Percentiles rank a stretch among this genome's conserved stretches.
These are phyloP conservation scores for Apostichopus japonicus DNA, from an alignment of 35 echinoderm and acorn worm genomes.

Conservation along the genomic window DNA sequence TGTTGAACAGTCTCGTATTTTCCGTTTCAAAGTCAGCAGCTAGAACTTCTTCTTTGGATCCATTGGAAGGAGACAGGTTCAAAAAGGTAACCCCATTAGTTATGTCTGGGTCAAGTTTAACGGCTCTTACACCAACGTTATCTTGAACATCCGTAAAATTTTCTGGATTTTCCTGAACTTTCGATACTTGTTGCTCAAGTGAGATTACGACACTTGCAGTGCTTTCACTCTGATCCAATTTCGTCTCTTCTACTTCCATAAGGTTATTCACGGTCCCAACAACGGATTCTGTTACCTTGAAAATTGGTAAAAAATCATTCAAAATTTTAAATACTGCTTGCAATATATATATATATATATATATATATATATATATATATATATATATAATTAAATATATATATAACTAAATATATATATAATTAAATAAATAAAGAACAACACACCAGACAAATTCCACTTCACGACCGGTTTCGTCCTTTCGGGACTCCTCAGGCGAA, in stretches of 20 bases:
- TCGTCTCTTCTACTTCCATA: background rate
- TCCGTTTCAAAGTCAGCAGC: background rate
- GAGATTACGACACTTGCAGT: background rate
- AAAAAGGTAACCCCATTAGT: slow-evolving; percentile 11
- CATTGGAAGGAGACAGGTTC: background rate
- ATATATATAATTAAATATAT: background rate
- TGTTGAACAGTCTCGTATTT: background rate
- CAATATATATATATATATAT: no score
- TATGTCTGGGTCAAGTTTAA: background rate
- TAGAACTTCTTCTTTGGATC: background rate
- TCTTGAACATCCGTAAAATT: slow-evolving; percentile 27
- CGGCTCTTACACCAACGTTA: slow-evolving; percentile 12
- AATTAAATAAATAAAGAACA: no score
- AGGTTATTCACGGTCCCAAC: slow-evolving; percentile 12
- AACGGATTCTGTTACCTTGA: slow-evolving; percentile 25
- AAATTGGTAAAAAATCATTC: no score
- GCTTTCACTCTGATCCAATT: background rate
- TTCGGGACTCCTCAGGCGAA: no score
- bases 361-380: background rate
- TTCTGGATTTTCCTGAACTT: slow-evolving; percentile 11
- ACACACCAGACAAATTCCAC: no score
- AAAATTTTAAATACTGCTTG: no score
- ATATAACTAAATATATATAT: background rate
- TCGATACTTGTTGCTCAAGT: slow-evolving; percentile 24
- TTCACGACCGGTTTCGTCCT: no score